A percentile compares a stretch with the other conserved stretches of the same genome.
phyloP scores from a whole-genome alignment of 1,140 invertebrate genomes.

The Drosophila lacertosa region DNA sequence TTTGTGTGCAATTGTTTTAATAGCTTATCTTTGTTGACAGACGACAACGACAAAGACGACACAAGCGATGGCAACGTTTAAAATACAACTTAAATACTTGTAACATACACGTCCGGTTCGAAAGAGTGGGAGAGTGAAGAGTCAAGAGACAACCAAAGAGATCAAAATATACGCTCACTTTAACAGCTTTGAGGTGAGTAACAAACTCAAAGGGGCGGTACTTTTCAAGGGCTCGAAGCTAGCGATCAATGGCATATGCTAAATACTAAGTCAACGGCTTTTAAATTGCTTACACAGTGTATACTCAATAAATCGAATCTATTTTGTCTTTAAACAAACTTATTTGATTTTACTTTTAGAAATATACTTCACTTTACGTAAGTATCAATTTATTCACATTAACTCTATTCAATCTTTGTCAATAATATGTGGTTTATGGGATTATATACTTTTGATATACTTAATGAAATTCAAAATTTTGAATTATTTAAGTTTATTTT shows the following conservation, averaged over 20 bases:
- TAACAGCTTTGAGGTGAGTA: neutral
- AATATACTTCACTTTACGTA: no score
- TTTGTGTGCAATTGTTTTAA: conserved; percentile 29
- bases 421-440: no score
- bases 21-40: conserved; percentile 46
- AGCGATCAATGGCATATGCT: neutral
- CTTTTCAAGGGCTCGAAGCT: neutral
- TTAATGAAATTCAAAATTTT: no score
- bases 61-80: conserved; percentile 2
- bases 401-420: no score
- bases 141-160: neutral
- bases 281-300: neutral
- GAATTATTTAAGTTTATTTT: no score
- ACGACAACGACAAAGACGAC: conserved; percentile 9
- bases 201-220: neutral
- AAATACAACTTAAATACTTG: conserved; percentile 33
- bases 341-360: neutral
- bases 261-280: neutral
- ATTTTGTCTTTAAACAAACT: neutral
- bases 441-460: no score
- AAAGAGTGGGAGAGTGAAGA: neutral
- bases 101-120: conserved; percentile 29
- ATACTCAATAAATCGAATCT: neutral
- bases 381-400: no score
- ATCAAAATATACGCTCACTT: neutral